These are phyloP conservation scores for Corythornis vintsioides DNA, from an alignment of 2,113 vertebrate genomes.

Conservation along the genomic window DNA sequence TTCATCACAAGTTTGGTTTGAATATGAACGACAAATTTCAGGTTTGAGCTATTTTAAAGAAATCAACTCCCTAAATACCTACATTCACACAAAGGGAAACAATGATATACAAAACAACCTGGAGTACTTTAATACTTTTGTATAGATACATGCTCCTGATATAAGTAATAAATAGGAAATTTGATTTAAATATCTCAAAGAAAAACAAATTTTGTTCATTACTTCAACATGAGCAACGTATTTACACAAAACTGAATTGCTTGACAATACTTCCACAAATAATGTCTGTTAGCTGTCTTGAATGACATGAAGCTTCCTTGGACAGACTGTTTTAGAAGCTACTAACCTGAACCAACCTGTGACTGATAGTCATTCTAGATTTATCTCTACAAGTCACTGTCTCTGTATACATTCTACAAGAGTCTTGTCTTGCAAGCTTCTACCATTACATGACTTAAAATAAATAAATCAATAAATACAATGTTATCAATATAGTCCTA, in stretches of 20 bases:
- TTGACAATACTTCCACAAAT: not conserved
- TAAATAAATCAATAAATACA: not conserved
- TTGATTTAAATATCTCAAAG: not conserved
- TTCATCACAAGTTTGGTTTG: not conserved
- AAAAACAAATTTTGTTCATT: not conserved
- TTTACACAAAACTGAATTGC: not conserved
- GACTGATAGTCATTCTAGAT: not conserved
- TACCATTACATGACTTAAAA: not conserved
- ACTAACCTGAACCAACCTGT: not conserved
- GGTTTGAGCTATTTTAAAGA: not conserved
- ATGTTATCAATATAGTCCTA: not conserved
- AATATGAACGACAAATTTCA: not conserved
- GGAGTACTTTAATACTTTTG: not conserved
- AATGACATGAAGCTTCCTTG: not conserved
- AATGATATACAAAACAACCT: not conserved
- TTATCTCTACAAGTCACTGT: not conserved
- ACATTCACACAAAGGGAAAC: accelerated
- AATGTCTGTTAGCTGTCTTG: not conserved
- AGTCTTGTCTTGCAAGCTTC: not conserved
- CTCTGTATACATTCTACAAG: not conserved
- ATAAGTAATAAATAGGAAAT: not conserved
- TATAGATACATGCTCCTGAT: not conserved
- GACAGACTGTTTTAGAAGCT: not conserved
- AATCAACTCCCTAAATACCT: not conserved
- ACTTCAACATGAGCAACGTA: not conserved